A percentile compares a stretch with the other conserved stretches of the same genome.
Evolutionary conservation across 2,797 vertebrate species (phyloP).

Genomic region (Xerus rutilus): DNA sequence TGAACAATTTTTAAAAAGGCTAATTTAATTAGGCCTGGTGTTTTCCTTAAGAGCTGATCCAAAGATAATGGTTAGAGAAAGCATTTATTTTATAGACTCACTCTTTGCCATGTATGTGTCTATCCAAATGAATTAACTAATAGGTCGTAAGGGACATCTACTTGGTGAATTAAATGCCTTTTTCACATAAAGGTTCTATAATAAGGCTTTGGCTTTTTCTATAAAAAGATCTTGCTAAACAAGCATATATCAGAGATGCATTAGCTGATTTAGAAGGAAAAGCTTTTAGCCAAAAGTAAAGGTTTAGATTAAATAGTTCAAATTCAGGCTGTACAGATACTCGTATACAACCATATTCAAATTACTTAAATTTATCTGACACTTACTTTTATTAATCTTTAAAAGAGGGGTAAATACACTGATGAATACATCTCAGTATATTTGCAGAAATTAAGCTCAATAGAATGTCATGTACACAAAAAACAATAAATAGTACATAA

Average conservation of each 20-base stretch:
- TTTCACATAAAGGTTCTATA: neutral
- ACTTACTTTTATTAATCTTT: neutral
- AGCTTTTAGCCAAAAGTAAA: constrained; percentile 32
- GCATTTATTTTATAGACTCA: neutral
- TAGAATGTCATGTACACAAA: neutral
- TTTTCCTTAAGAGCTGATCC: constrained; percentile 21
- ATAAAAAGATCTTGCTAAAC: constrained; percentile 39
- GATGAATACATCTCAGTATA: neutral
- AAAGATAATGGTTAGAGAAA: constrained; percentile 22
- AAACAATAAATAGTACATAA: constrained; percentile 16
- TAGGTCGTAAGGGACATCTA: constrained; percentile 23
- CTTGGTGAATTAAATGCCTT: constrained; percentile 54
- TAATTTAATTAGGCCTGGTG: neutral
- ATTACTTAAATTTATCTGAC: neutral
- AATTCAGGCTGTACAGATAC: neutral
- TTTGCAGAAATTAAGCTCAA: neutral
- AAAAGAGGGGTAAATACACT: neutral
- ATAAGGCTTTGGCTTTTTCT: constrained; percentile 12
- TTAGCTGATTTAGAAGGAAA: constrained; percentile 25
- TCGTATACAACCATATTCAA: neutral
- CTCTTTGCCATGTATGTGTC: neutral
- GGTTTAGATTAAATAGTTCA: neutral
- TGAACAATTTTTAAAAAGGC: neutral
- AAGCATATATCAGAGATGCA: constrained; percentile 32
- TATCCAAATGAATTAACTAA: constrained; percentile 60